phyloP scores from a whole-genome alignment of 2,113 vertebrate genomes.

The Arenaria interpres region DNA sequence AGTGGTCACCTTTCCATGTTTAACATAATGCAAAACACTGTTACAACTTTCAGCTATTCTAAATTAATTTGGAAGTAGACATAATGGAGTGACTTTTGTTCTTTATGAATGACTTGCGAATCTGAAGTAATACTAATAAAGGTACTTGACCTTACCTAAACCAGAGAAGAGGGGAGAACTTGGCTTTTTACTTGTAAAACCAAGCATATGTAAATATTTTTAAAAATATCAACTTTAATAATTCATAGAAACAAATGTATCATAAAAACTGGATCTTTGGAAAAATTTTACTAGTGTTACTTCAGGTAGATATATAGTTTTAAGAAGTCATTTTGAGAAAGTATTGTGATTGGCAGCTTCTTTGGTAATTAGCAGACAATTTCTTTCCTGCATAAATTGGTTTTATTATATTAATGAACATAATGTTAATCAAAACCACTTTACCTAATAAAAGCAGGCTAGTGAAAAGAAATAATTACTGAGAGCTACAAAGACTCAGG shows the following conservation, averaged over 20 bases:
- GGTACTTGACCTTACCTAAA: not conserved
- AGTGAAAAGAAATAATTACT: slow-evolving; percentile 18
- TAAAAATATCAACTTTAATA: not conserved
- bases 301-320: not conserved
- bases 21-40: not conserved
- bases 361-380: not conserved
- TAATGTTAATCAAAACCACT: not conserved
- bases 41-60: not conserved
- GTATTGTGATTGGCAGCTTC: not conserved
- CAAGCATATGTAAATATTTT: not conserved
- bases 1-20: not conserved
- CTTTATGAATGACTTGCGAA: not conserved
- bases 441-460: not conserved
- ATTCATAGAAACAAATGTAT: not conserved
- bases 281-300: not conserved
- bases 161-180: not conserved
- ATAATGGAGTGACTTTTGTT: not conserved
- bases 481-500: not conserved
- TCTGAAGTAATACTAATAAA: not conserved
- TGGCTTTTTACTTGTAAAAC: not conserved
- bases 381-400: not conserved
- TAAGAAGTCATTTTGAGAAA: not conserved
- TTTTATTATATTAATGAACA: slow-evolving; percentile 20
- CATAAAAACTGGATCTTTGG: not conserved
- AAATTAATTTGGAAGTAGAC: not conserved